These are phyloP conservation scores for Anser cygnoides DNA, from an alignment of 2,113 vertebrate species.

Conservation along the genomic window DNA sequence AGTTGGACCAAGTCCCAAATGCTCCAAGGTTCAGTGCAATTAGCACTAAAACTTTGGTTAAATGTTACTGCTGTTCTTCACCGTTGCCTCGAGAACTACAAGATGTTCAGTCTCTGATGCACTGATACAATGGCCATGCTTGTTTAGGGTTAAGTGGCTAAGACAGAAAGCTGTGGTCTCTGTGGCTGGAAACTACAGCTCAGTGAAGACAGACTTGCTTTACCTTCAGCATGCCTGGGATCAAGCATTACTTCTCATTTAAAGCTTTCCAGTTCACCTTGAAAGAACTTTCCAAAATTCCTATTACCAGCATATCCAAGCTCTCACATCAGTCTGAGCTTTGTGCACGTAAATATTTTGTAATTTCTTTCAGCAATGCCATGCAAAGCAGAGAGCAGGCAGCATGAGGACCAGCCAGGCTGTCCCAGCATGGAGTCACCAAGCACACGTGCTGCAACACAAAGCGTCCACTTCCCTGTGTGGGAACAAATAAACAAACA, in stretches of 20 bases:
- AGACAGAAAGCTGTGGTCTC: not conserved
- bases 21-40: not conserved
- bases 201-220: not conserved
- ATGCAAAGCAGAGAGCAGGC: not conserved
- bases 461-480: not conserved
- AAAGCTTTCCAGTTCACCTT: not conserved
- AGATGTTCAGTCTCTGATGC: not conserved
- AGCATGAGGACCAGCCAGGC: not conserved
- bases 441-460: not conserved
- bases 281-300: not conserved
- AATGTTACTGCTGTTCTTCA: not conserved
- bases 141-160: not conserved
- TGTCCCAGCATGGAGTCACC: not conserved
- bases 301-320: not conserved
- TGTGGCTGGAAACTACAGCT: not conserved
- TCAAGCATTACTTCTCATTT: not conserved
- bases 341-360: not conserved
- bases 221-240: not conserved
- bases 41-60: not conserved
- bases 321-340: not conserved
- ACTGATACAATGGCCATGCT: not conserved
- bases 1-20: not conserved
- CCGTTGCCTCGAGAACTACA: not conserved
- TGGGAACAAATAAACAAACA: not conserved
- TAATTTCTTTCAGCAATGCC: not conserved